Evolutionary conservation across 2,113 vertebrate genomes (phyloP).

Genomic region (Leptobrachium ailaonicum): DNA sequence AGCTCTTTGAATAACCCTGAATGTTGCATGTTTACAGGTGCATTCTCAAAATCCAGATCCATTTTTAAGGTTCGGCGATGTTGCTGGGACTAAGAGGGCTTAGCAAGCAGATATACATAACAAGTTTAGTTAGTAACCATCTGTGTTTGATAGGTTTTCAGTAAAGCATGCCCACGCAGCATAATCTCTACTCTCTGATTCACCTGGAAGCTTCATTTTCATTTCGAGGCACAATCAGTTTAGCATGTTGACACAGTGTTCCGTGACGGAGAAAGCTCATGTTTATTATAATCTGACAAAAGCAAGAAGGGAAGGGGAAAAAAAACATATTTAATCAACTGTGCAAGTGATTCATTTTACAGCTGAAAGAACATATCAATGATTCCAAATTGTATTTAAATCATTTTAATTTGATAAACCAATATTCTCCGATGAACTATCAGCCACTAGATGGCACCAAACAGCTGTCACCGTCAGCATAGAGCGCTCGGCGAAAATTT

Average conservation of each 20-base stretch:
- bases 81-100: too few relatives aligned
- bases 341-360: constrained; percentile 36
- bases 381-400: constrained; percentile 35
- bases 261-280: constrained; percentile 25
- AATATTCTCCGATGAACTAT: not conserved
- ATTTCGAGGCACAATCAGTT: constrained; percentile 29
- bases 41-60: too few relatives aligned
- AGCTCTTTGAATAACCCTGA: too few relatives aligned
- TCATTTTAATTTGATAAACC: constrained; percentile 18
- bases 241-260: constrained; percentile 27
- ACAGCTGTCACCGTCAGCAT: not conserved
- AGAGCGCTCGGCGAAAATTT: too few relatives aligned
- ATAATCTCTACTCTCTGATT: constrained; percentile 9
- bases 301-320: constrained; percentile 5
- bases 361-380: constrained; percentile 38
- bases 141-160: too few relatives aligned
- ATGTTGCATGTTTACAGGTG: too few relatives aligned
- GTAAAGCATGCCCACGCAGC: not conserved
- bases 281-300: constrained; percentile 26
- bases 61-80: too few relatives aligned
- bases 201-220: constrained; percentile 18
- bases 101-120: too few relatives aligned
- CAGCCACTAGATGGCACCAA: constrained; percentile 37
- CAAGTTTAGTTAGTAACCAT: too few relatives aligned
- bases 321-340: constrained; percentile 26